These are phyloP conservation scores for Sakesphorus luctuosus DNA, from an alignment of 2,113 vertebrate genomes.

Conservation along the genomic window DNA sequence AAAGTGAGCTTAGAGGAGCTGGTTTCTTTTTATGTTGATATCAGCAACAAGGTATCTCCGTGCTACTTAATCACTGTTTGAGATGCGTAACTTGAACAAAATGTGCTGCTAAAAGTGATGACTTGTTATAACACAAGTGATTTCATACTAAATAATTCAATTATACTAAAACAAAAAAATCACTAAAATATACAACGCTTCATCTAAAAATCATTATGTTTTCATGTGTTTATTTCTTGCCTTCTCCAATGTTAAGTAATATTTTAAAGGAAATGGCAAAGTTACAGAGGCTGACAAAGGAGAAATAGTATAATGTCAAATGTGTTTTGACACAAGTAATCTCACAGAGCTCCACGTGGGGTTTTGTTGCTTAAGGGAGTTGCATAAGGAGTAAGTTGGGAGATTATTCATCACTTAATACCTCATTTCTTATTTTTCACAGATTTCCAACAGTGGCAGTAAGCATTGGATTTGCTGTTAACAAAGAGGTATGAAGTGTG, in stretches of 20 bases:
- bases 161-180: not conserved
- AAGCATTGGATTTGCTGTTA: slow-evolving; percentile 89
- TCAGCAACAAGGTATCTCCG: not conserved
- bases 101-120: not conserved
- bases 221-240: not conserved
- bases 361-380: not conserved
- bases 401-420: not conserved
- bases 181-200: not conserved
- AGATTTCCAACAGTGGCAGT: slow-evolving; percentile 88
- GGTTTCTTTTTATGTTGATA: not conserved
- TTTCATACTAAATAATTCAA: not conserved
- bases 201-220: not conserved
- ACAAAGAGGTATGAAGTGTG: slow-evolving; percentile 81
- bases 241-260: not conserved
- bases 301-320: not conserved
- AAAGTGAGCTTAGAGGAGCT: not conserved
- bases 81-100: not conserved
- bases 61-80: not conserved
- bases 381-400: not conserved
- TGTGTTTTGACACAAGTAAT: not conserved
- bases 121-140: not conserved
- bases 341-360: not conserved
- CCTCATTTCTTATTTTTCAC: slow-evolving; percentile 32
- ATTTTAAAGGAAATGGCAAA: not conserved
- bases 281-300: not conserved